Evolutionary conservation across 2,797 vertebrate genomes (phyloP).

Genomic region (Mormyrops attenuatus): DNA sequence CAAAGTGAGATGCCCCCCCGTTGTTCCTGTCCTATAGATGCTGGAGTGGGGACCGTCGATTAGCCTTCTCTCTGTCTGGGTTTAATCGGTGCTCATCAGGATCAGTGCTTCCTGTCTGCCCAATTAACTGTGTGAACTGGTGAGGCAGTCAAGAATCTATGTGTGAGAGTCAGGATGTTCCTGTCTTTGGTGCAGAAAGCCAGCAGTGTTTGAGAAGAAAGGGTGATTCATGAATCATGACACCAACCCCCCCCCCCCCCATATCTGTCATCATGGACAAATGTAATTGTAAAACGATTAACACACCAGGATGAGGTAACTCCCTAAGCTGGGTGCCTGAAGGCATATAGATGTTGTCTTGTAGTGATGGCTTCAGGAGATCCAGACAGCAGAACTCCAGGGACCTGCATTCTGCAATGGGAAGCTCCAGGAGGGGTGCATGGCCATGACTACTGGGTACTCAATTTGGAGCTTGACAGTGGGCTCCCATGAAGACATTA

Average conservation of each 20-base stretch:
- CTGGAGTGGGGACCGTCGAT: neutral
- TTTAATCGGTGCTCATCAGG: neutral
- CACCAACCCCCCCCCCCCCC: neutral
- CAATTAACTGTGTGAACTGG: slow-evolving; percentile 5
- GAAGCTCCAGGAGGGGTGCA: neutral
- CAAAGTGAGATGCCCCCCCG: neutral
- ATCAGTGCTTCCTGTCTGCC: neutral
- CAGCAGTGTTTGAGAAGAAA: neutral
- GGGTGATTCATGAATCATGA: neutral
- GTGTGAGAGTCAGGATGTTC: neutral
- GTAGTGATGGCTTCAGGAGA: neutral
- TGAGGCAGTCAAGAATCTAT: neutral
- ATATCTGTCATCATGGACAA: neutral
- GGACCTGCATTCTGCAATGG: neutral
- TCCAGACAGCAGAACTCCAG: neutral
- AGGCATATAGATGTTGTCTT: neutral
- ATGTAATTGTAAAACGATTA: neutral
- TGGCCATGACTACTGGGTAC: neutral
- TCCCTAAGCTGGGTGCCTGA: neutral
- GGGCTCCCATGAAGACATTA: neutral
- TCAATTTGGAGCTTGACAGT: neutral
- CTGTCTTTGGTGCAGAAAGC: neutral
- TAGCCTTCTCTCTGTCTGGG: neutral
- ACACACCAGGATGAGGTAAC: neutral
- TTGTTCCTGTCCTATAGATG: neutral